A percentile compares a stretch with the other conserved stretches of the same genome.
Evolutionary conservation across 2,888 invertebrate genomes (phyloP).

Genomic region (Macrosoma leucophasiata): DNA sequence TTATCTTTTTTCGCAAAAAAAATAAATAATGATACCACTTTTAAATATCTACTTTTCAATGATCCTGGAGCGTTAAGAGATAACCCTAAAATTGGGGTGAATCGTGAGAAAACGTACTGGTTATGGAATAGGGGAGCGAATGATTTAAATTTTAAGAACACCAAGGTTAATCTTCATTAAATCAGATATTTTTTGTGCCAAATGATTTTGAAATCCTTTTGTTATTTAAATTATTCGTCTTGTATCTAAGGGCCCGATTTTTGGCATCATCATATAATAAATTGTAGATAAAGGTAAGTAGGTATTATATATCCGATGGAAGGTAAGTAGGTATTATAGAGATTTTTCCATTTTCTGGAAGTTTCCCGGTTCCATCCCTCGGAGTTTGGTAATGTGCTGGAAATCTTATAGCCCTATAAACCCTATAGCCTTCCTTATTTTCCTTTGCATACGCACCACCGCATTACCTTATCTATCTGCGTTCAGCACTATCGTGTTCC

Average conservation of each 20-base stretch:
- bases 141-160: conserved; percentile 42
- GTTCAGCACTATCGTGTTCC: no score
- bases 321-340: no score
- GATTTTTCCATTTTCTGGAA: no score
- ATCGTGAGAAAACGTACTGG: conserved; percentile 52
- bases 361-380: no score
- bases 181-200: conserved; percentile 33
- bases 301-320: no score
- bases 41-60: conserved; percentile 61
- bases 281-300: no score
- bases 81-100: conserved; percentile 69
- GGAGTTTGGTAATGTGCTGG: no score
- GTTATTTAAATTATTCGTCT: conserved; percentile 7
- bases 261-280: not conserved
- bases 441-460: no score
- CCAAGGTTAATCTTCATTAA: conserved; percentile 55
- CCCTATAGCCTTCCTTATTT: no score
- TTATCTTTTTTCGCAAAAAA: conserved; percentile 39
- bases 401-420: no score
- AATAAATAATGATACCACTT: conserved; percentile 48
- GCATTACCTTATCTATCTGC: no score
- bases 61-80: conserved; percentile 47
- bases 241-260: not conserved
- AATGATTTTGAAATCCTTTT: no score
- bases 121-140: conserved; percentile 37